Conservation (phyloP, 2,113 vertebrate genomes). For the Castor canadensis region DNA sequence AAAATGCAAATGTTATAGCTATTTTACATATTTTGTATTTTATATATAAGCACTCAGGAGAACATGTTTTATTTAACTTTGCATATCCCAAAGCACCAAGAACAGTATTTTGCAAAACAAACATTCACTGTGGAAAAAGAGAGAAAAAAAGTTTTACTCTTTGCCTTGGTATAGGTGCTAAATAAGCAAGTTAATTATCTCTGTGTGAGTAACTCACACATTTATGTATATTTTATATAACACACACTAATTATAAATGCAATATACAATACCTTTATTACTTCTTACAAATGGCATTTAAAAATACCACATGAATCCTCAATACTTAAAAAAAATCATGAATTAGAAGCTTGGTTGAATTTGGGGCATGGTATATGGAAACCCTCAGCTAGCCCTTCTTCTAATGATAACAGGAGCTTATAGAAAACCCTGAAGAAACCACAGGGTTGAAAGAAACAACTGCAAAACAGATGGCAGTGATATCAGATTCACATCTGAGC, state of each 20-base stretch:
- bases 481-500: neutral
- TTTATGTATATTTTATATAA: neutral
- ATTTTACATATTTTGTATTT: constrained; percentile 10
- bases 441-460: neutral
- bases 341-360: neutral
- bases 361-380: neutral
- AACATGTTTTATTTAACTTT: neutral
- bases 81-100: neutral
- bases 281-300: neutral
- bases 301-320: neutral
- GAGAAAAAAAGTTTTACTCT: neutral
- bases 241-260: too few relatives aligned
- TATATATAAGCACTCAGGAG: neutral
- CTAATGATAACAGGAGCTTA: neutral
- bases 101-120: neutral
- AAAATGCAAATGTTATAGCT: neutral
- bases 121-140: neutral
- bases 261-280: neutral
- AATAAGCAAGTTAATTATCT: neutral
- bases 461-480: neutral
- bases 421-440: neutral
- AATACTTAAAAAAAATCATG: neutral
- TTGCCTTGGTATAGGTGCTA: neutral
- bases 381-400: neutral
- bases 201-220: neutral